These are phyloP conservation scores for Atherinosoma microstoma DNA, from an alignment of 2,797 vertebrate species.

Conservation along the genomic window DNA sequence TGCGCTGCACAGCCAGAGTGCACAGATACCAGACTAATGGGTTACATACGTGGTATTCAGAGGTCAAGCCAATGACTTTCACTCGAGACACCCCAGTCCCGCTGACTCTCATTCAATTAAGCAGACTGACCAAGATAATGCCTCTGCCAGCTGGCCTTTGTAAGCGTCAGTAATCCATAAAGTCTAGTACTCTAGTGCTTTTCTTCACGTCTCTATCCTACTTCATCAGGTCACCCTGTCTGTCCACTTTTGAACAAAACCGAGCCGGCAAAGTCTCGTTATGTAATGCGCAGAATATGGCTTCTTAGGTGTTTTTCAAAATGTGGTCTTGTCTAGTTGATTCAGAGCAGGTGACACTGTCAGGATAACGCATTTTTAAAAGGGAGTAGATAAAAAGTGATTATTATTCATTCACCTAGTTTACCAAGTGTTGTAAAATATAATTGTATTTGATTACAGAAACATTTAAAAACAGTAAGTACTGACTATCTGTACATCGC, in stretches of 20 bases:
- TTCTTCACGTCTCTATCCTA: slow-evolving; percentile 59
- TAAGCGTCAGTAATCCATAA: slow-evolving; percentile 77
- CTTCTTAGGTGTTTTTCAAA: slow-evolving; percentile 1
- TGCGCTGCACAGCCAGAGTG: slow-evolving; percentile 12
- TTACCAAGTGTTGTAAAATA: background rate
- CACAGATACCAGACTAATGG: slow-evolving; percentile 73
- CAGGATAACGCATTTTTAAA: background rate
- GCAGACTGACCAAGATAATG: slow-evolving; percentile 76
- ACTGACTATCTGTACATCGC: slow-evolving; percentile 52
- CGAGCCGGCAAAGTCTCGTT: slow-evolving; percentile 22
- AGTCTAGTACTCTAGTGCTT: slow-evolving; percentile 61
- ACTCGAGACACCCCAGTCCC: slow-evolving; percentile 68
- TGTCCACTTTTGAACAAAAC: slow-evolving; percentile 48
- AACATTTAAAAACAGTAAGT: slow-evolving; percentile 26
- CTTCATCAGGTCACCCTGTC: slow-evolving; percentile 56
- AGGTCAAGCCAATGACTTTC: slow-evolving; percentile 81
- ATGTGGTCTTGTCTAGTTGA: background rate
- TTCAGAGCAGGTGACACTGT: background rate
- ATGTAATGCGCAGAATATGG: background rate
- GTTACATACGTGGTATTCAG: slow-evolving; percentile 70
- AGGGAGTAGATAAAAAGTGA: background rate
- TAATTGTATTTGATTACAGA: background rate
- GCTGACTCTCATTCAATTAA: slow-evolving; percentile 80
- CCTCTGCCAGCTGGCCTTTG: slow-evolving; percentile 74
- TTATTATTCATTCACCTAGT: background rate